Base-by-base conservation (phyloP, 1,140 invertebrate species). In the Trichomalopsis sarcophagae region DNA sequence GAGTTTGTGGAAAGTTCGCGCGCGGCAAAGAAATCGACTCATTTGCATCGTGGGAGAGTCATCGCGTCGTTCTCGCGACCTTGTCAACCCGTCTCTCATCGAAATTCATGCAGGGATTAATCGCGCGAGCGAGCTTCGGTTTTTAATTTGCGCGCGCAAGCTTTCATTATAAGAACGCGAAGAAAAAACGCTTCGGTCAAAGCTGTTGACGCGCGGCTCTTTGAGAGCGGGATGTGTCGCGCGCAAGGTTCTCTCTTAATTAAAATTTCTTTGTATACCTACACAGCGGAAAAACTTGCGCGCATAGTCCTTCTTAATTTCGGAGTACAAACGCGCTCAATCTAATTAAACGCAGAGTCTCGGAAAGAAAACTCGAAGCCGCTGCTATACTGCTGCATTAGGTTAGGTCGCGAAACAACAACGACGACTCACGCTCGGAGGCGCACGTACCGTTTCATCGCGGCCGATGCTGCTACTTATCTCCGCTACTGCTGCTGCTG, bases 1-100 rank as follows among this genome's bases (percentile, higher is more conserved):
- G 73, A 76, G 44, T 82, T 76, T 76, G 55, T 11, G 27, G 73
- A 68, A 62, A 82, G 11, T 33, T 47, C 13, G 73, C 14, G 23
- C n/a, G 73, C 14, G 23, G 36, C 6, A 9, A 66, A 30, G 76
- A 27, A 27, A 78, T 36, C 14, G 9, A 6, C 30, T 79, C 33
- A 21, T 11, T 40, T 79, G 7, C 50, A 79, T 21, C 1, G 30
- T n/a, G 7, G 9, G 50, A 55, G 50, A 55, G 17, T 4, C 50
- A 5, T 55, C 50, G 13, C 17, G 17, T 55, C 50, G 21, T 55
- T 17, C 17, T 17, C 50, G 55, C 17, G 17, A 62, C 55, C 55
- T 62, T 62, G 55, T 50, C 17, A 27, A 27, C 27, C 27, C 27
- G 27, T 1, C 21, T 36, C 40, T 69, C 30, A 14, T 5, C 23